These are phyloP conservation scores for Tapirus indicus DNA, from an alignment of 2,797 vertebrate genomes.

Conservation along the genomic window DNA sequence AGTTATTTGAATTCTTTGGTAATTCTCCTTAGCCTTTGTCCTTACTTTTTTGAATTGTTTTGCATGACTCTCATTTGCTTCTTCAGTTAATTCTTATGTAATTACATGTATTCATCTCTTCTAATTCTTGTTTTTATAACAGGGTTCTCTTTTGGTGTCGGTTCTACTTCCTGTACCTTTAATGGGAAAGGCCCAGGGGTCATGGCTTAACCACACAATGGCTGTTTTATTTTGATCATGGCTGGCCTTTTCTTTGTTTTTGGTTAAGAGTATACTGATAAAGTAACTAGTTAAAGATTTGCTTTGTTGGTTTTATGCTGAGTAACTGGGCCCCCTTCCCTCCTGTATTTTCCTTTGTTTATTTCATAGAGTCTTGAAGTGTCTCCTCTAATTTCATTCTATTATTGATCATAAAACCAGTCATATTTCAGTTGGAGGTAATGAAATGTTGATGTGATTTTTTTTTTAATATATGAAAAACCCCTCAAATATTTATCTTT, in stretches of 20 bases:
- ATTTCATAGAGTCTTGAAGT: conserved; percentile 3
- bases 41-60: not conserved
- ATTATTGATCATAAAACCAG: not conserved
- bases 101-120: not conserved
- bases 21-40: not conserved
- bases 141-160: not conserved
- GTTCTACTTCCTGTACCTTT: conserved; percentile 41
- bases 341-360: conserved; percentile 12
- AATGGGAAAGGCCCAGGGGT: not conserved
- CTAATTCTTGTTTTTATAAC: conserved; percentile 47
- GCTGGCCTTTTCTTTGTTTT: conserved; percentile 57
- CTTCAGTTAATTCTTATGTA: not conserved
- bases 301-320: conserved; percentile 47
- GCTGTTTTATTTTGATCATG: conserved; percentile 58
- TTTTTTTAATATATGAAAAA: conserved; percentile 26
- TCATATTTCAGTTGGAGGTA: not conserved
- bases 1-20: not conserved
- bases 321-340: not conserved
- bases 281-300: conserved; percentile 39
- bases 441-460: not conserved
- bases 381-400: conserved; percentile 37
- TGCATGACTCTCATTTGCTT: not conserved
- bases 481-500: conserved; percentile 32
- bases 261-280: not conserved
- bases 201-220: not conserved